Percentiles rank a stretch among this genome's conserved stretches.
Conservation (phyloP, 1,140 invertebrate species). For the Cyclargus thomasi region DNA sequence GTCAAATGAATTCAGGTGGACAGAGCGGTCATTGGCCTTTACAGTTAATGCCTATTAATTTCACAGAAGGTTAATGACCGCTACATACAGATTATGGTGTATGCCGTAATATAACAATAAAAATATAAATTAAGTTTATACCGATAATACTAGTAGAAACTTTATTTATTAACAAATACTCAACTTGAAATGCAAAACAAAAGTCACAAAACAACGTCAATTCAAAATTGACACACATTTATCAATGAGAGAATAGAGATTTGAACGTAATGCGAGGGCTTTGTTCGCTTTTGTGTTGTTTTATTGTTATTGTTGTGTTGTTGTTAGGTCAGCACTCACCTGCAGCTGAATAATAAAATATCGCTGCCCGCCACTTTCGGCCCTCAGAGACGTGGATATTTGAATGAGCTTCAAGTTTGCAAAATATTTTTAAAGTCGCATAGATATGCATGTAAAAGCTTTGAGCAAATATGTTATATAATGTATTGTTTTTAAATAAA, state of each 20-base stretch:
- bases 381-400: not conserved
- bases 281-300: not conserved
- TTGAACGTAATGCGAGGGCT: not conserved
- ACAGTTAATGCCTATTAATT: too few relatives aligned
- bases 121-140: too few relatives aligned
- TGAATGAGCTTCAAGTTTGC: not conserved
- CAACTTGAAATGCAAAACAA: not conserved
- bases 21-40: too few relatives aligned
- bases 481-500: too few relatives aligned
- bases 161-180: not conserved
- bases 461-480: too few relatives aligned
- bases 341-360: not conserved
- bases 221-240: not conserved
- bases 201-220: not conserved
- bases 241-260: slow-evolving; percentile 1
- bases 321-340: not conserved
- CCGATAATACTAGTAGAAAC: too few relatives aligned
- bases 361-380: not conserved
- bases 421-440: not conserved
- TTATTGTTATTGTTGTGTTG: not conserved
- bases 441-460: too few relatives aligned
- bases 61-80: too few relatives aligned
- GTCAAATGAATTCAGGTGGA: too few relatives aligned
- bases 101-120: too few relatives aligned
- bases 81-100: too few relatives aligned